These are phyloP conservation scores for Lampris incognitus DNA, from an alignment of 2,113 vertebrate genomes.

Conservation along the genomic window DNA sequence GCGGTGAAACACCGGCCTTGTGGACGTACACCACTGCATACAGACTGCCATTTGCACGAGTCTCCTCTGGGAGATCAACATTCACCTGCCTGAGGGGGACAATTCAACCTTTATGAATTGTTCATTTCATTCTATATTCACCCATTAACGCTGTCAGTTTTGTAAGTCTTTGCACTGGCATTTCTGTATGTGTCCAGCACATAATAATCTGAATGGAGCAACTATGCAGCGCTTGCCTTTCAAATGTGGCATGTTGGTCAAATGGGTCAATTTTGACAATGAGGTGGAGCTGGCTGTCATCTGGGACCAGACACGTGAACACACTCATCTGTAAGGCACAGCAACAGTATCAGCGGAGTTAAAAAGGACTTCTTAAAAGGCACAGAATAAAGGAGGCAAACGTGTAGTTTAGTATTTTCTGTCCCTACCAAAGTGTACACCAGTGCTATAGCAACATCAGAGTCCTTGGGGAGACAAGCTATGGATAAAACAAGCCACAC, in stretches of 20 bases:
- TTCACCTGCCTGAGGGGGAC: conserved; percentile 85
- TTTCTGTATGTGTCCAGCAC: too few species aligned
- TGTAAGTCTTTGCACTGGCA: too few species aligned
- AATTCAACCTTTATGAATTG: too few species aligned
- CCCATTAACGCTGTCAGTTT: too few species aligned
- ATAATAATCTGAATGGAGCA: background rate
- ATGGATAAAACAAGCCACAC: too few species aligned
- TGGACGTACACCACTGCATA: conserved; percentile 94
- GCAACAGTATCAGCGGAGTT: background rate
- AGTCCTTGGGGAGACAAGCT: too few species aligned
- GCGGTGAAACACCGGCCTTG: conserved; percentile 88
- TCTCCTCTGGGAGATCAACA: conserved; percentile 91
- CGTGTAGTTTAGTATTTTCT: too few species aligned
- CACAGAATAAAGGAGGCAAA: background rate
- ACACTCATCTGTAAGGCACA: conserved; percentile 86
- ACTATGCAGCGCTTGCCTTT: conserved; percentile 82
- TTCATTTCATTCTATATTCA: too few species aligned
- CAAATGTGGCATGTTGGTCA: conserved; percentile 89
- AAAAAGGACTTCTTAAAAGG: background rate
- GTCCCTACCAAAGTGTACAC: too few species aligned
- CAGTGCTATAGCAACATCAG: too few species aligned
- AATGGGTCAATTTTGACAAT: conserved; percentile 91
- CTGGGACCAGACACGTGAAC: conserved; percentile 86
- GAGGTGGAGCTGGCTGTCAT: conserved; percentile 88
- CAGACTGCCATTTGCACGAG: conserved; percentile 89